These are phyloP conservation scores for Eleginops maclovinus DNA, from an alignment of 2,113 vertebrate species.

Conservation along the genomic window DNA sequence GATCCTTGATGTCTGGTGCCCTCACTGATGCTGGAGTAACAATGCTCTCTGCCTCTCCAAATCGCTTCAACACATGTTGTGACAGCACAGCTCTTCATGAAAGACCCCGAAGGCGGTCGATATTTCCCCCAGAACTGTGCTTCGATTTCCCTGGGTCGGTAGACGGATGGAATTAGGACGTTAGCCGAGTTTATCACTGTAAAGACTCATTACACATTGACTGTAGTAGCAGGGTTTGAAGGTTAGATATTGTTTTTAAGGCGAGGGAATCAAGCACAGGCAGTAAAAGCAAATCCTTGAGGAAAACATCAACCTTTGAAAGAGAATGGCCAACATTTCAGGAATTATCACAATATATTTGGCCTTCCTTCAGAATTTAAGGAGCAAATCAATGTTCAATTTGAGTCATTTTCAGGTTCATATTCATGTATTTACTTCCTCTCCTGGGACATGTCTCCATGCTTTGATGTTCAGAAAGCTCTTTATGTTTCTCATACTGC, in stretches of 20 bases:
- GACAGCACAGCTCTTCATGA: conserved; percentile 75
- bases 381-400: too few relatives aligned
- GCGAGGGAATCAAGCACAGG: neutral
- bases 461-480: too few relatives aligned
- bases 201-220: neutral
- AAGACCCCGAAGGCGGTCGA: conserved; percentile 64
- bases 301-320: too few relatives aligned
- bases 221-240: too few relatives aligned
- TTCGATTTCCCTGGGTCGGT: conserved; percentile 47
- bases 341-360: too few relatives aligned
- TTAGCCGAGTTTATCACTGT: conserved; percentile 57
- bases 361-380: too few relatives aligned
- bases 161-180: conserved; percentile 51
- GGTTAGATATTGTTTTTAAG: too few relatives aligned
- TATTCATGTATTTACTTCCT: too few relatives aligned
- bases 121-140: conserved; percentile 54
- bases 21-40: conserved; percentile 63
- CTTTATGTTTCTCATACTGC: too few relatives aligned
- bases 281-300: neutral
- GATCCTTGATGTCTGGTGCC: conserved; percentile 66
- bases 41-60: conserved; percentile 61
- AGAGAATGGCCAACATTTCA: too few relatives aligned
- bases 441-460: too few relatives aligned
- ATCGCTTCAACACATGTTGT: conserved; percentile 74
- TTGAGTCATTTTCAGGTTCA: too few relatives aligned